Conservation (phyloP, 2,888 invertebrate genomes). For the Priocnemis perturbator region DNA sequence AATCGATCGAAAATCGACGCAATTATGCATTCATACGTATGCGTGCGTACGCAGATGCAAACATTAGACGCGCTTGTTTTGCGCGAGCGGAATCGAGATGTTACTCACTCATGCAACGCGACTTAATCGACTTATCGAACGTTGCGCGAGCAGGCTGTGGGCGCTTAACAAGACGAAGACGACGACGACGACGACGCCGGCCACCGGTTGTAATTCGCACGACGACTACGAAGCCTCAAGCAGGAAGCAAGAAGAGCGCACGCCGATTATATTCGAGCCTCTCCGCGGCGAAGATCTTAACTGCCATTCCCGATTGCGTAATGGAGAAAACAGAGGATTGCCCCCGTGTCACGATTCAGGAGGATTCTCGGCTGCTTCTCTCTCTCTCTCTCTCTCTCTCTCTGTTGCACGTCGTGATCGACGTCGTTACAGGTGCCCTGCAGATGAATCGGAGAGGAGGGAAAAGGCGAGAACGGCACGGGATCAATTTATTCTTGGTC, state of each 20-base stretch:
- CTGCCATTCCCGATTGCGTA: slow-evolving; percentile 45
- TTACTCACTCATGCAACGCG: too few relatives aligned
- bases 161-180: too few relatives aligned
- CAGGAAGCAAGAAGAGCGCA: slow-evolving; percentile 11
- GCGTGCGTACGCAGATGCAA: too few relatives aligned
- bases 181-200: too few relatives aligned
- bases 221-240: neutral
- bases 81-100: too few relatives aligned
- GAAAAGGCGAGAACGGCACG: neutral
- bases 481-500: neutral
- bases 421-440: slow-evolving; percentile 16
- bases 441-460: neutral
- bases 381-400: slow-evolving; percentile 19
- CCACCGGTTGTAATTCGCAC: too few relatives aligned
- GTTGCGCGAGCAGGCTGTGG: too few relatives aligned
- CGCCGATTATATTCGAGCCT: neutral
- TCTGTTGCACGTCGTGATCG: slow-evolving; percentile 16
- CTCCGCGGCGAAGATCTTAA: slow-evolving; percentile 15
- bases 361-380: slow-evolving; percentile 1
- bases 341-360: slow-evolving; percentile 45
- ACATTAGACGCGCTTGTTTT: too few relatives aligned
- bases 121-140: too few relatives aligned
- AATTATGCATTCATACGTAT: too few relatives aligned
- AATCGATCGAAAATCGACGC: too few relatives aligned
- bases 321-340: slow-evolving; percentile 54